Evolutionary conservation across 37 sponge, comb jelly and placozoan genomes (phyloP), one percentile per base, ranked within the genome.

Genomic region (Ianthella basta): DNA sequence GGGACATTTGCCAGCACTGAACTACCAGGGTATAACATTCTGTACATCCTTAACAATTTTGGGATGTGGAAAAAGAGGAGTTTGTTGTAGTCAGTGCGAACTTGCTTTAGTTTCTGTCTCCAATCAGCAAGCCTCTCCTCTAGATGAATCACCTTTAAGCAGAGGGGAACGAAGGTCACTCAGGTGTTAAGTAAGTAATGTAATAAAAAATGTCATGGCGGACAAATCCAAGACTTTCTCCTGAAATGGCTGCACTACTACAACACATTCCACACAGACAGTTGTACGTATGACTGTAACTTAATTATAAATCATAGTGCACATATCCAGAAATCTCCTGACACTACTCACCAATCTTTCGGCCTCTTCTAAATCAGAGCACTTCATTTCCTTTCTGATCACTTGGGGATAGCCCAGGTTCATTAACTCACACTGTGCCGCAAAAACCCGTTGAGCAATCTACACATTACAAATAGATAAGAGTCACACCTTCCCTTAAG

Each of bases 31-130:
- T 10, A 25, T 34, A 92, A 68, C 30, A 66, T 75, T 5, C 29
- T 0, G 56, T 75, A 87, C 55, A 93, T 85, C 18, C 38, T 32
- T 24, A 86, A 70, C 34, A 89, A 61, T 63, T 93, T 93, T 5
- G 89, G 92, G 5, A 95, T 72, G 38, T 78, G 84, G 40, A 92
- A 89, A 79, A 89, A 89, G 68, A 95, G 88, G 27, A 95, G 86
- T 85, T 86, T 67, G 29, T 60, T 38, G 50, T 86, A 89, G 19
- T 85, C 38, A 13, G 19, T 86, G 10, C 85, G 86, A 2, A 95
- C 64, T 13, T 84, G 38, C 24, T 68, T 29, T 14, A 94, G 86
- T 15, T 69, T 21, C 13, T 84, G 50, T 37, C 80, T 83, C 96
- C 96, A 93, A 25, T 73, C 20, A 0, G 81, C 60, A 4, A 95